Percentiles rank a stretch among this genome's conserved stretches.
phyloP scores from a whole-genome alignment of 2,888 invertebrate species.

The Halictus quadricinctus region DNA sequence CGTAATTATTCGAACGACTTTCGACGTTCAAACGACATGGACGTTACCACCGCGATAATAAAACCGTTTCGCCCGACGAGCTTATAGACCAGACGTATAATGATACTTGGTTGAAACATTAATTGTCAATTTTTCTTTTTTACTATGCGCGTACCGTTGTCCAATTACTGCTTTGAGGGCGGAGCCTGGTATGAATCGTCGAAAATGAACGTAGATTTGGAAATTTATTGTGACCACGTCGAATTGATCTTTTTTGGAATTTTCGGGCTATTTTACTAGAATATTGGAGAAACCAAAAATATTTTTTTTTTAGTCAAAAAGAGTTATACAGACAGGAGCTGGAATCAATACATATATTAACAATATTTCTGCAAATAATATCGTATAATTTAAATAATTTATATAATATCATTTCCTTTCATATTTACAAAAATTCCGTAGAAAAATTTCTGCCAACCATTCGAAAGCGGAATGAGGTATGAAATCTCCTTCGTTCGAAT shows the following conservation, averaged over 20 bases:
- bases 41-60: not conserved
- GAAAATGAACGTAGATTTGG: not conserved
- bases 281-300: not conserved
- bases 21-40: not conserved
- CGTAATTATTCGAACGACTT: constrained; percentile 5
- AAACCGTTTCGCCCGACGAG: not conserved
- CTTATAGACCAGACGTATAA: not conserved
- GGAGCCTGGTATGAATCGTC: not conserved
- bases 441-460: not conserved
- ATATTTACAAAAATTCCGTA: not conserved
- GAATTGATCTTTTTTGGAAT: not conserved
- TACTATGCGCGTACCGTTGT: not conserved
- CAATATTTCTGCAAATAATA: not conserved
- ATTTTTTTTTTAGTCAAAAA: not conserved
- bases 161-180: not conserved
- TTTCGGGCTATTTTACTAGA: not conserved
- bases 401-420: not conserved
- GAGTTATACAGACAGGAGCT: not conserved
- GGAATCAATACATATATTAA: not conserved
- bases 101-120: not conserved
- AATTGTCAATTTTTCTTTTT: not conserved
- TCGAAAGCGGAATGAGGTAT: not conserved
- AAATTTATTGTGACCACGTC: not conserved
- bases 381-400: not conserved
- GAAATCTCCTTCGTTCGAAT: not conserved